Evolutionary conservation across 2,888 invertebrate genomes (phyloP), one percentile per base, ranked within the genome.

Genomic region (Seira sanloemensis): DNA sequence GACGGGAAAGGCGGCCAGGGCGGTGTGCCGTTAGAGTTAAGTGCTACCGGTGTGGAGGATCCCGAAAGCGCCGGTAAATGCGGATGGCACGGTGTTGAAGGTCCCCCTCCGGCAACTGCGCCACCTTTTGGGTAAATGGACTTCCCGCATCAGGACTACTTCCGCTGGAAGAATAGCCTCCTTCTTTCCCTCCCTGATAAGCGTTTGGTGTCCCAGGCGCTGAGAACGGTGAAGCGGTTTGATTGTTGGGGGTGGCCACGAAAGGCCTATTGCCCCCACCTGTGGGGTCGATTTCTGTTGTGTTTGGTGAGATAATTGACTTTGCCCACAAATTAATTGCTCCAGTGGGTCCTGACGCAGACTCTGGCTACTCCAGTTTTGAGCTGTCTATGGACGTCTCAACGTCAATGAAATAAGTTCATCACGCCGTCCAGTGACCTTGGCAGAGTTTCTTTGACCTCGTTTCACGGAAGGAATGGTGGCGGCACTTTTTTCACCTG

Each of bases 21-120:
- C 83, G 93, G 92, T 66, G 90, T 90, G 90, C 93, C 93, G 75
- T 89, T 87, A 62, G 94, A 94, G 12, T 89, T 89, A 54, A 89
- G 90, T 76, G 93, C 93, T 23, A 95, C 96, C 7, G 96, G 96
- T 58, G 96, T 96, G 89, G 96, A 96, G 72, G 95, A 94, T 90
- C 94, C 96, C 90, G 94, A 96, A 89, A 95, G 96, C 90, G 94
- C 95, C 90, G 97, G 97, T 87, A 96, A 96, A 90, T 96, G 96
- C 90, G 90, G 90, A 80, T 88, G 88, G 77, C 88, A 88, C 54
- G 88, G 88, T 62, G 89, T 88, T 73, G 88, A 87, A 62, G 88
- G 87, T 71, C 88, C 88, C 65, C 89, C 89, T 50, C 88, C 88
- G 76, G 89, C 88, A 69, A 88, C 89, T 76, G 87, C 88, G 62